Percentiles rank a stretch among this genome's conserved stretches.
Conservation (phyloP, 2,888 invertebrate genomes). For the Yponomeuta malinellus region DNA sequence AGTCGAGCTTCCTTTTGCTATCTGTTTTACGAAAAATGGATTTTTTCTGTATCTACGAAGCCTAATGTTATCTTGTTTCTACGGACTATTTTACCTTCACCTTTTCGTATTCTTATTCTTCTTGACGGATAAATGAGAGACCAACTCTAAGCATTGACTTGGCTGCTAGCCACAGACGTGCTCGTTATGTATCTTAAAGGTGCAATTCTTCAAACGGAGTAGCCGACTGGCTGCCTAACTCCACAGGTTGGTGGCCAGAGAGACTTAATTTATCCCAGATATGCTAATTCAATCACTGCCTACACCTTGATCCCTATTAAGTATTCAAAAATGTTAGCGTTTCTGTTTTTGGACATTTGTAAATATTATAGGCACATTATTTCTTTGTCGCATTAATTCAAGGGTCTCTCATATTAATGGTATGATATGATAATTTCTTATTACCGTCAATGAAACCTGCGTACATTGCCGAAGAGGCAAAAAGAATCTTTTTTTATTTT, state of each 20-base stretch:
- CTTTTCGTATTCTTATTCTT: not conserved
- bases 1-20: constrained; percentile 15
- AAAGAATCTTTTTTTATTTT: constrained; percentile 37
- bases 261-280: not conserved
- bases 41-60: not conserved
- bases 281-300: not conserved
- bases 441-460: constrained; percentile 33
- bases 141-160: not conserved
- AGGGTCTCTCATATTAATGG: not conserved
- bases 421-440: constrained; percentile 30
- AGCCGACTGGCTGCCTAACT: not conserved
- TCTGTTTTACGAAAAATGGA: constrained; percentile 11
- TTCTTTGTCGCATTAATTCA: too few relatives aligned
- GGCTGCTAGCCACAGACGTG: not conserved
- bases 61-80: not conserved
- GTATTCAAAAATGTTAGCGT: not conserved
- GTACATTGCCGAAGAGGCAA: constrained; percentile 23
- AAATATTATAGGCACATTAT: too few relatives aligned
- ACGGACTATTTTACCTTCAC: not conserved
- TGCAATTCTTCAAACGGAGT: not conserved
- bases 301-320: not conserved
- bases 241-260: not conserved
- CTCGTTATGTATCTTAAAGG: not conserved
- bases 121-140: not conserved
- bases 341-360: not conserved